These are phyloP conservation scores for Pogonus chalceus DNA, from an alignment of 1,140 invertebrate species.

Conservation along the genomic window DNA sequence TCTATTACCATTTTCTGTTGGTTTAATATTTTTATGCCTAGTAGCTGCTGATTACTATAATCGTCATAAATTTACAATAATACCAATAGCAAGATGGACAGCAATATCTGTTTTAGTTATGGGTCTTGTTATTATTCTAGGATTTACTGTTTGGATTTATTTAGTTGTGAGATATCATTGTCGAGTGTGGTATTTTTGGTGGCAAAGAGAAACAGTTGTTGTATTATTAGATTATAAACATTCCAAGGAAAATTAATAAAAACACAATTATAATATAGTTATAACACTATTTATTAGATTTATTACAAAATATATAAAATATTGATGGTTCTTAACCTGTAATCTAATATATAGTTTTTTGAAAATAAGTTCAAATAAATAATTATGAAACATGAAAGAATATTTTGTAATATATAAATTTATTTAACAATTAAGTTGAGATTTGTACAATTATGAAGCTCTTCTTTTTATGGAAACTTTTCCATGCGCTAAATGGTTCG, in stretches of 20 bases:
- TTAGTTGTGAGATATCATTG: constrained; percentile 38
- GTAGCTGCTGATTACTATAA: constrained; percentile 41
- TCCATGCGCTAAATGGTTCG: constrained; percentile 73
- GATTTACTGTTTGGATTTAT: constrained; percentile 41
- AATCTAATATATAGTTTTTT: too few species aligned
- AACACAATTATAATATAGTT: too few species aligned
- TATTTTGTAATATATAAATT: constrained; percentile 15
- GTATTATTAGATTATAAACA: too few species aligned
- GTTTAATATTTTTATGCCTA: constrained; percentile 40
- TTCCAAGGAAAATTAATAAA: too few species aligned
- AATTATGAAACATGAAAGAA: too few species aligned
- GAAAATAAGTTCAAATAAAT: too few species aligned
- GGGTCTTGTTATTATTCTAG: constrained; percentile 38
- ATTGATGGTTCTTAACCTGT: too few species aligned
- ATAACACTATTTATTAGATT: too few species aligned
- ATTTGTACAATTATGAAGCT: constrained; percentile 46
- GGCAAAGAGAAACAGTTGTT: constrained; percentile 41
- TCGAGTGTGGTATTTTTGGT: constrained; percentile 42
- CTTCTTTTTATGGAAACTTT: constrained; percentile 80
- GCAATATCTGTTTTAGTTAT: constrained; percentile 37
- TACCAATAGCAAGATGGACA: constrained; percentile 39
- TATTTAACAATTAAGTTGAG: constrained; percentile 18
- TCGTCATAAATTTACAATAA: constrained; percentile 35
- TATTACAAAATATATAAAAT: too few species aligned
- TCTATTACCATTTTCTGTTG: constrained; percentile 38